Evolutionary conservation across 2,113 vertebrate species (phyloP).

Genomic region (Scopus umbretta): DNA sequence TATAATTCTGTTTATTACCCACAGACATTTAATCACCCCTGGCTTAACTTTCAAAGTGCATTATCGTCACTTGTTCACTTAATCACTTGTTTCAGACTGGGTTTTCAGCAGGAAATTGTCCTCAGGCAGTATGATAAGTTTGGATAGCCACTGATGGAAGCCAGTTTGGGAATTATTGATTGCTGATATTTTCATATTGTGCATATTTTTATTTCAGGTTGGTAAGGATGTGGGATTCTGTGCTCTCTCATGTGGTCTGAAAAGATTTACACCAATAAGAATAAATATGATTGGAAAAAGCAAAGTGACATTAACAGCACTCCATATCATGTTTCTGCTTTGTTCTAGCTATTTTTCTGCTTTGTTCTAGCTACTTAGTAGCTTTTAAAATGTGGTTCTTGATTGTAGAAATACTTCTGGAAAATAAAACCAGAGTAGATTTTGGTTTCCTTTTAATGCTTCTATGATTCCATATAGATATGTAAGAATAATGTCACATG

Average conservation of each 20-base stretch:
- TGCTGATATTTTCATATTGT: conserved; percentile 13
- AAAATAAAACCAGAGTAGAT: background rate
- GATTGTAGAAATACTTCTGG: background rate
- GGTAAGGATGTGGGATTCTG: background rate
- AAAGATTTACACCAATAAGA: background rate
- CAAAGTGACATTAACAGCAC: background rate
- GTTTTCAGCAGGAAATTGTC: conserved; percentile 60
- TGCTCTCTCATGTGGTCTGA: background rate
- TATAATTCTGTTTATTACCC: conserved; percentile 54
- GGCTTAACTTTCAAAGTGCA: conserved; percentile 65
- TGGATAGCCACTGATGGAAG: background rate
- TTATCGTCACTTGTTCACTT: conserved; percentile 39
- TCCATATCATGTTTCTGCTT: background rate
- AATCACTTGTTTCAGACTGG: conserved; percentile 15
- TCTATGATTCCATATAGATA: background rate
- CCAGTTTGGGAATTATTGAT: conserved; percentile 45
- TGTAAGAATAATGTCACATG: background rate
- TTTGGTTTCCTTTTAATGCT: background rate
- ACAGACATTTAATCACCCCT: conserved; percentile 49
- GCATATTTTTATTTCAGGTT: conserved; percentile 1
- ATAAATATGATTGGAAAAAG: background rate
- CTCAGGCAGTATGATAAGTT: background rate
- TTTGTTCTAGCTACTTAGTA: background rate
- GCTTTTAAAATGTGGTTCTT: background rate
- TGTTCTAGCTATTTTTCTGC: background rate